A percentile compares a stretch with the other conserved stretches of the same genome.
Evolutionary conservation across 1,140 invertebrate species (phyloP).

Genomic region (Akabosia matsudoensis): DNA sequence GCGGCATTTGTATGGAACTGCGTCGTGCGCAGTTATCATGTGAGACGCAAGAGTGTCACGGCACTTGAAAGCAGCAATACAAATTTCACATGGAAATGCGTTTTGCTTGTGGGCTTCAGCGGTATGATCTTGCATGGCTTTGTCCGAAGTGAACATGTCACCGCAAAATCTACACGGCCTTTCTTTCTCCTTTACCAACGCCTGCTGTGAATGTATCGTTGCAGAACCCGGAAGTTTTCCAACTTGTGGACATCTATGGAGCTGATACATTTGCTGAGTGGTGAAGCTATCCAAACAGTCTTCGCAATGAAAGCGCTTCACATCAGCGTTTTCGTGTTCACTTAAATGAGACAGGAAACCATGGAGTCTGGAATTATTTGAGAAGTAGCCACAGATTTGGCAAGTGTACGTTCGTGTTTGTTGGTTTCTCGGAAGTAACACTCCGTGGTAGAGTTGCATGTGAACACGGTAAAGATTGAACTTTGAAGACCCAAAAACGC

Average conservation of each 20-base stretch:
- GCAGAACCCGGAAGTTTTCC: not conserved
- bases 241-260: not conserved
- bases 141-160: not conserved
- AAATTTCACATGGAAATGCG: not conserved
- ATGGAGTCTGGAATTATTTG: not conserved
- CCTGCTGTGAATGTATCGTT: not conserved
- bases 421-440: not conserved
- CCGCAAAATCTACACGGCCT: not conserved
- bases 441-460: not conserved
- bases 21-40: not conserved
- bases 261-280: not conserved
- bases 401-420: not conserved
- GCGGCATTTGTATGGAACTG: conserved; percentile 4
- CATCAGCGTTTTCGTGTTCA: not conserved
- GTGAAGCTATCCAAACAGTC: not conserved
- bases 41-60: not conserved
- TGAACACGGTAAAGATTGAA: not conserved
- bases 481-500: not conserved
- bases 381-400: not conserved
- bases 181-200: not conserved
- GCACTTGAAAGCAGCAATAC: not conserved
- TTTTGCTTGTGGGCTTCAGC: not conserved
- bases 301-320: not conserved
- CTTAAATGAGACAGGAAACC: not conserved
- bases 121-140: not conserved